Percentiles rank a stretch among this genome's conserved stretches.
These are phyloP conservation scores for Pheosia gnoma DNA, from an alignment of 2,888 invertebrate genomes.

Conservation along the genomic window DNA sequence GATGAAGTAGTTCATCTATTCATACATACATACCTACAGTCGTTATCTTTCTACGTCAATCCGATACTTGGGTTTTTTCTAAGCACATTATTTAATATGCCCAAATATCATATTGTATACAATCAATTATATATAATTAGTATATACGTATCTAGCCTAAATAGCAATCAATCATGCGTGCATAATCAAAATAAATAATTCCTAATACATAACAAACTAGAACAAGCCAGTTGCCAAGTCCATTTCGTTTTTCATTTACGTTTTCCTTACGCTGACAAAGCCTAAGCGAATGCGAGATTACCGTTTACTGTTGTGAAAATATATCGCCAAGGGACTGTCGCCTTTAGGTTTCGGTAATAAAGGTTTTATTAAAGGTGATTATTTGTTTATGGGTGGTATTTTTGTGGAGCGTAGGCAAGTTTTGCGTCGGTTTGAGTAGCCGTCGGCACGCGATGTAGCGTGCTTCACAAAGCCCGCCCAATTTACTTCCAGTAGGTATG, in stretches of 20 bases:
- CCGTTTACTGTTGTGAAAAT: conserved; percentile 23
- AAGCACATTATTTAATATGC: too few relatives aligned
- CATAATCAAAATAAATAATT: conserved; percentile 47
- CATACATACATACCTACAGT: too few relatives aligned
- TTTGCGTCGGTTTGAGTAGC: conserved; percentile 55
- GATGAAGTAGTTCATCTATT: too few relatives aligned
- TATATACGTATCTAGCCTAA: neutral
- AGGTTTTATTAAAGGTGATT: conserved; percentile 48
- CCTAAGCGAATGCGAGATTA: conserved; percentile 29
- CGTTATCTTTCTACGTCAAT: too few relatives aligned
- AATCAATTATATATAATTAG: neutral
- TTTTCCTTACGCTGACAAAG: conserved; percentile 40
- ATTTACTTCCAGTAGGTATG: conserved; percentile 40
- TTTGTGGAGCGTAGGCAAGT: conserved; percentile 58
- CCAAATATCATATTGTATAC: too few relatives aligned
- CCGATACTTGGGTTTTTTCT: too few relatives aligned
- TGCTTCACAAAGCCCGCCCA: conserved; percentile 56
- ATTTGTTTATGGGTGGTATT: conserved; percentile 57
- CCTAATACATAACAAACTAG: conserved; percentile 45
- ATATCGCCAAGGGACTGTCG: conserved; percentile 30
- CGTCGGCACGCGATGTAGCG: conserved; percentile 77
- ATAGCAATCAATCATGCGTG: conserved; percentile 41
- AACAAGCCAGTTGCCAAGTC: conserved; percentile 52
- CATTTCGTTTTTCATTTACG: conserved; percentile 47
- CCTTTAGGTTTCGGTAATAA: conserved; percentile 36